Conservation (phyloP, 2,113 vertebrate genomes). For the Smithornis capensis region DNA sequence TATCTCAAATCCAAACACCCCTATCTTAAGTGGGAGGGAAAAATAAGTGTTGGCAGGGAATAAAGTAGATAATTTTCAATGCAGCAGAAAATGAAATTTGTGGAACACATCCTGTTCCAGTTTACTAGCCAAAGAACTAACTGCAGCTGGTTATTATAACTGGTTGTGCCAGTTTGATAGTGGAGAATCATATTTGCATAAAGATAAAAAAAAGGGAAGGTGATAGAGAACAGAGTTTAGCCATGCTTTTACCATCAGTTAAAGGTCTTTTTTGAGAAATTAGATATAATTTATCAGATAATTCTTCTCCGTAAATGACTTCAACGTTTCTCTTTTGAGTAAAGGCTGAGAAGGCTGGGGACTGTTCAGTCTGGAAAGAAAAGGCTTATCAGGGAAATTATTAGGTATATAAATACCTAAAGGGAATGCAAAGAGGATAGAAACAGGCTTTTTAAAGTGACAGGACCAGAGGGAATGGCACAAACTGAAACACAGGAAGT, state of each 20-base stretch:
- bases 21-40: background rate
- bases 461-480: background rate
- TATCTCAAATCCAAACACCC: background rate
- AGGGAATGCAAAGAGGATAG: background rate
- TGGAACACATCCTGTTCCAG: slow-evolving; percentile 69
- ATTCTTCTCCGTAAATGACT: slow-evolving; percentile 66
- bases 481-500: background rate
- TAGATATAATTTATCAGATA: slow-evolving; percentile 74
- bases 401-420: background rate
- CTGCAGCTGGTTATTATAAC: slow-evolving; percentile 72
- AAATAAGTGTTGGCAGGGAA: slow-evolving; percentile 4
- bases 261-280: slow-evolving; percentile 80
- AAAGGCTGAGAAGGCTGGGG: background rate
- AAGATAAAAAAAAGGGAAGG: slow-evolving; percentile 80
- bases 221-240: slow-evolving; percentile 72
- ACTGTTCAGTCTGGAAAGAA: background rate
- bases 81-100: slow-evolving; percentile 62
- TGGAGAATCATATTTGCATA: slow-evolving; percentile 78
- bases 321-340: background rate
- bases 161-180: slow-evolving; percentile 71
- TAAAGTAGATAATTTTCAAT: slow-evolving; percentile 53
- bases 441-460: background rate
- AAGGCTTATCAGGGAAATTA: background rate
- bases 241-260: slow-evolving; percentile 74
- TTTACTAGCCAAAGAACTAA: slow-evolving; percentile 67